Evolutionary conservation across 2,888 invertebrate species (phyloP), one percentile per base, ranked within the genome.

Genomic region (Amiota minor): DNA sequence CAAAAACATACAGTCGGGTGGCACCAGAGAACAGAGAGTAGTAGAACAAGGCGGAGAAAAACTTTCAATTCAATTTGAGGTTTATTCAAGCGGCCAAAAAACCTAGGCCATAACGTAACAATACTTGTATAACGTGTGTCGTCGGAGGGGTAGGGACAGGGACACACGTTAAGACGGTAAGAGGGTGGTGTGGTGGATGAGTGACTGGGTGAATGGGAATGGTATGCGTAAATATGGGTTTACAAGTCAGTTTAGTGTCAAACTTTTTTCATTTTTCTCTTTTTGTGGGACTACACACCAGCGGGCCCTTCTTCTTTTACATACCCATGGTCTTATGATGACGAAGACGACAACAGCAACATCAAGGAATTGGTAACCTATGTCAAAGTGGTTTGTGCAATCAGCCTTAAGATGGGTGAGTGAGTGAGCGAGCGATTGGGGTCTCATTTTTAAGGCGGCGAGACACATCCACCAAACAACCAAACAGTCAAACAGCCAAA

Each of bases 31-130:
- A 23, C n/a, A 12, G 9, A 53, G 53, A 9, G 3, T n/a, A 53
- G 79, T 79, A 82, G 78, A 79, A 79, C 80, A 81, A 83, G 80
- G 70, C 74, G 70, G 53, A 12, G 76, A 76, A 84, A 84, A 86
- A 86, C 85, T 87, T 87, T 84, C 87, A 86, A 86, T 86, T 86
- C 87, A 86, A 86, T 86, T 86, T 81, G 74, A 82, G 79, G 77
- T 80, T 83, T 78, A 76, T 78, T 77, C 78, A 79, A 76, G 72
- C 77, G 77, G 74, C 72, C 77, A 76, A 72, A 72, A 72, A 64
- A 16, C 35, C 35, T 46, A 11, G 65, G 65, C 45, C 35, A 35
- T 35, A 35, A 35, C 35, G 35, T 35, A 35, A 35, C 35, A 35
- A 35, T 3, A 23, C n/a, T 23, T 2, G 3, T 8, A 8, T 35